Percentiles rank a stretch among this genome's conserved stretches.
phyloP scores from a whole-genome alignment of 2,797 vertebrate genomes.

The Columba guinea region DNA sequence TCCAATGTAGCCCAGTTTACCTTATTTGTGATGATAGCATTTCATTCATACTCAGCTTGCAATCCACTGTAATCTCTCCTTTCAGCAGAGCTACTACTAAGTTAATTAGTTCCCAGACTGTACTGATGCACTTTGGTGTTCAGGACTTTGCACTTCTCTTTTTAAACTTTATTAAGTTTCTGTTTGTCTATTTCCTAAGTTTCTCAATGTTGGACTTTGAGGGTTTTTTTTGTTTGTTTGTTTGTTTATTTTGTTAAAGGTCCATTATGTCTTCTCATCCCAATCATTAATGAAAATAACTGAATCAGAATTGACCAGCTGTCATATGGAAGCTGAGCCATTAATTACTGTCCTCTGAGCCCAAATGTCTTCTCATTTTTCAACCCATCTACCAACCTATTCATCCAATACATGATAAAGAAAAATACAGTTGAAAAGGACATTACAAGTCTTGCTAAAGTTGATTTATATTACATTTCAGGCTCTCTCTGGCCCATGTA shows the following conservation, averaged over 20 bases:
- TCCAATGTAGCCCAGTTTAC: background rate
- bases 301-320: background rate
- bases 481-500: background rate
- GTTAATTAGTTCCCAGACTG: background rate
- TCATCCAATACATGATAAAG: background rate
- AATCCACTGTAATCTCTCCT: background rate
- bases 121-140: background rate
- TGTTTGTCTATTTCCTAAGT: background rate
- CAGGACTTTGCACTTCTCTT: background rate
- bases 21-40: background rate
- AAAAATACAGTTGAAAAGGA: background rate
- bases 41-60: background rate
- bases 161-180: background rate
- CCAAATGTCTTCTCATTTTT: background rate
- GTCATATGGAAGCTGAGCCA: background rate
- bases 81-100: background rate
- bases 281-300: background rate
- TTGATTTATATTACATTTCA: background rate
- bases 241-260: background rate
- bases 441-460: background rate
- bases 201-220: background rate
- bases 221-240: no score
- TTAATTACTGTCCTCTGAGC: conserved; percentile 8
- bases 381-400: background rate
- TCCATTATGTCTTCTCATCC: background rate